These are phyloP conservation scores for Callinectes sapidus DNA, from an alignment of 2,888 invertebrate genomes.

Conservation along the genomic window DNA sequence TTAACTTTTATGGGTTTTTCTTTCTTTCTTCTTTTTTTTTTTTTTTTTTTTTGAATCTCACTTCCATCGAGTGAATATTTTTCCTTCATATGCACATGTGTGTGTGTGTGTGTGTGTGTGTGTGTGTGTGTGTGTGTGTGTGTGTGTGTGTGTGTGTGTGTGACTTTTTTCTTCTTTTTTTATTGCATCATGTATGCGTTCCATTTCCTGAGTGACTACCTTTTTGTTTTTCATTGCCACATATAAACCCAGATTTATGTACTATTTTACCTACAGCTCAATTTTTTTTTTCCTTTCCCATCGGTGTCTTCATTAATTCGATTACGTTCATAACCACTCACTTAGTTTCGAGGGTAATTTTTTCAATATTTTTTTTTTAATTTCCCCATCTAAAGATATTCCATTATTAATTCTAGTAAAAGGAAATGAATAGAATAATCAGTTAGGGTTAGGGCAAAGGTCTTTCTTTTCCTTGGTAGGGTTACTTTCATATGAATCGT, in stretches of 20 bases:
- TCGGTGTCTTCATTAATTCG: no score
- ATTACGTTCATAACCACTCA: no score
- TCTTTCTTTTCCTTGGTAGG: not conserved
- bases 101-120: constrained; percentile 8
- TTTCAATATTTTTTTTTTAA: not conserved
- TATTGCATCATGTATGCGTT: not conserved
- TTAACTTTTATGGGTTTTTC: not conserved
- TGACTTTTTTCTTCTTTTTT: not conserved
- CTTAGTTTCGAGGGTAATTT: no score
- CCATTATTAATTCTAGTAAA: not conserved
- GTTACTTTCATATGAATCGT: not conserved
- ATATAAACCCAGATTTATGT: not conserved
- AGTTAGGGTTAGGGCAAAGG: not conserved
- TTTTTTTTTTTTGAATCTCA: not conserved
- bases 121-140: not conserved
- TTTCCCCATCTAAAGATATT: no score
- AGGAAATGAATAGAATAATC: not conserved
- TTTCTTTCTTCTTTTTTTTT: not conserved
- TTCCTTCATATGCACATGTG: not conserved
- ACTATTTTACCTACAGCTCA: no score
- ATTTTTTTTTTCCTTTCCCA: no score
- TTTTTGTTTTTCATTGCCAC: not conserved
- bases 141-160: not conserved
- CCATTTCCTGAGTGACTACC: not conserved
- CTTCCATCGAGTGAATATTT: not conserved